These are phyloP conservation scores for Eremophila alpestris DNA, from an alignment of 2,797 vertebrate genomes.

Conservation along the genomic window DNA sequence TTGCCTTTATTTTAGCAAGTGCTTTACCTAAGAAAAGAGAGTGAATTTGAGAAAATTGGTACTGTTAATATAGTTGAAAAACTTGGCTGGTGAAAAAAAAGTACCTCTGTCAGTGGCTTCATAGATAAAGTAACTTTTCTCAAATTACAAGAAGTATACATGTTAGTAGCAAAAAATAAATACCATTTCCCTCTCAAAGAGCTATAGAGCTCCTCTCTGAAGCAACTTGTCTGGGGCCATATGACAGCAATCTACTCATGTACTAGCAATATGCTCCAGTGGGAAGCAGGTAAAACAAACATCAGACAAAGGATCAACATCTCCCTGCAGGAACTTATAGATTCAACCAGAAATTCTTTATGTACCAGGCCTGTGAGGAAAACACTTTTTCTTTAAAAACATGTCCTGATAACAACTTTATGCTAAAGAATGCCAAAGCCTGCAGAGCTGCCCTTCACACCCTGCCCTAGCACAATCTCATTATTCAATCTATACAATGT, in stretches of 20 bases:
- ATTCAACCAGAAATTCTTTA: constrained; percentile 17
- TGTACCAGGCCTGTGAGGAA: not conserved
- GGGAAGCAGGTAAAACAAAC: constrained; percentile 15
- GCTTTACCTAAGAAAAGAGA: not conserved
- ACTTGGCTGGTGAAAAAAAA: not conserved
- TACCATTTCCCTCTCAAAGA: not conserved
- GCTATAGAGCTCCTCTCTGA: not conserved
- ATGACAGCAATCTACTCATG: not conserved
- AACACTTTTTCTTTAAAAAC: not conserved
- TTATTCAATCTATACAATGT: not conserved
- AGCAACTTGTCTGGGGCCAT: not conserved
- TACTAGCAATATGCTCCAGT: not conserved
- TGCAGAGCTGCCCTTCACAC: not conserved
- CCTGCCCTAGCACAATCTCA: not conserved
- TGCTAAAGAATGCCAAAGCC: not conserved
- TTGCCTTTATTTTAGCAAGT: not conserved
- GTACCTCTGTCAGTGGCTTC: not conserved
- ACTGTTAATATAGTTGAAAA: not conserved
- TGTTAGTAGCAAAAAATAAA: not conserved
- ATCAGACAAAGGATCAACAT: not conserved
- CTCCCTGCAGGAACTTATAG: not conserved
- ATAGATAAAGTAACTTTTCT: not conserved
- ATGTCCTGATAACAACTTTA: not conserved
- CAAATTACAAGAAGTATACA: not conserved
- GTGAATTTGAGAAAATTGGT: not conserved